These are phyloP conservation scores for Hycleus cichorii DNA, from an alignment of 1,140 invertebrate species.

Conservation along the genomic window DNA sequence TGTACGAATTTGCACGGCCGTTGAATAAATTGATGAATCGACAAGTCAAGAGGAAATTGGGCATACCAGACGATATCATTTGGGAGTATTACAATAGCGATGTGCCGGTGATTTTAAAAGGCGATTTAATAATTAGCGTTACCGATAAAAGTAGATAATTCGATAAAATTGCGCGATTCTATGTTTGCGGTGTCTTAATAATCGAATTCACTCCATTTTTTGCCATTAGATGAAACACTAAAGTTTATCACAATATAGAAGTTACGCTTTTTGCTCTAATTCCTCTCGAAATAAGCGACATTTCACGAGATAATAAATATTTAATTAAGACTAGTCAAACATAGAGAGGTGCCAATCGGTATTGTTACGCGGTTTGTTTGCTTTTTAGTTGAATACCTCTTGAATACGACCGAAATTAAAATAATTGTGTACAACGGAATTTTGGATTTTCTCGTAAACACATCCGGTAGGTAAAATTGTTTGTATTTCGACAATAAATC, in stretches of 20 bases:
- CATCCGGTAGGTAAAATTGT: constrained; percentile 35
- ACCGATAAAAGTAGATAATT: constrained; percentile 35
- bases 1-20: constrained; percentile 18
- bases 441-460: constrained; percentile 44
- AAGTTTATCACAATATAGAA: no score
- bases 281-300: not conserved
- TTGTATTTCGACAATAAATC: not conserved
- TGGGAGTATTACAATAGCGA: constrained; percentile 46
- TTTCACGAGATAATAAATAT: not conserved
- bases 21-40: constrained; percentile 47
- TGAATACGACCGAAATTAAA: constrained; percentile 40
- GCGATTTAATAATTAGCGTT: constrained; percentile 53
- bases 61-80: constrained; percentile 44
- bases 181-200: not conserved
- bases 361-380: not conserved
- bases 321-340: constrained; percentile 3
- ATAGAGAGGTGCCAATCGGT: no score
- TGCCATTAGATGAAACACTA: no score
- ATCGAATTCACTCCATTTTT: no score
- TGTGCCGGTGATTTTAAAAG: constrained; percentile 45
- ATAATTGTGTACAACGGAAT: constrained; percentile 45
- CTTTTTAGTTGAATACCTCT: constrained; percentile 43
- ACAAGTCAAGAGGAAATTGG: constrained; percentile 42
- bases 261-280: no score
- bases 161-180: not conserved